Evolutionary conservation across 2,888 invertebrate species (phyloP), one percentile per base, ranked within the genome.

Genomic region (Pachydiplax longipennis): DNA sequence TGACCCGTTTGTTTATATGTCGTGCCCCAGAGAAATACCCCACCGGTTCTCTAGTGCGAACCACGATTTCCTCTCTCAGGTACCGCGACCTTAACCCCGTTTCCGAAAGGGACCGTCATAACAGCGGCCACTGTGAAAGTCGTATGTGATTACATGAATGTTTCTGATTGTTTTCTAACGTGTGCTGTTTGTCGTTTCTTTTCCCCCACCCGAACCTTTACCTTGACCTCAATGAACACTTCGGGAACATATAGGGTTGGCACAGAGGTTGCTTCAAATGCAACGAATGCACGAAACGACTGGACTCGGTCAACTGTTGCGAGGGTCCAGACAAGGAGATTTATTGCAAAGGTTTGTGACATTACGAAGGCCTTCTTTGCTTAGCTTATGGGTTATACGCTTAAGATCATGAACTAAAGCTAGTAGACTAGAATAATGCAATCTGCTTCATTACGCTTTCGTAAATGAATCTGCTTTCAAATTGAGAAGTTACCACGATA

Each of bases 261-360:
- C 98, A 98, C 96, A 98, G 95, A 96, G 97, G 97, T 95, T 98
- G 98, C 95, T 98, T 97, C 97, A 98, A 98, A 95, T 98, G 98
- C 95, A 97, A 96, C 94, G 96, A 96, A 93, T 98, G 98, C 95
- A 95, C 95, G 93, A 98, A 98, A 95, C 95, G 97, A 94, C 96
- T 98, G 95, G 98, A 98, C 95, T 98, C 98, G 92, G 96, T 97
- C 93, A 97, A 97, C 95, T 97, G 97, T 95, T 98, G 98, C 95
- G 98, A 98, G 95, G 99, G 98, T 93, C 97, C 98, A 93, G 98
- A 99, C 94, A 97, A 97, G 95, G 97, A 99, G 94, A 98, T 99
- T 95, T 99, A 98, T 95, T 99, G 99, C 95, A 98, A 97, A 97
- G 97, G 98, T 98, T 95, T 94, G 96, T 95, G 93, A 25, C 18